Evolutionary conservation across 1,140 invertebrate genomes (phyloP).

Genomic region (Telenomus remus): DNA sequence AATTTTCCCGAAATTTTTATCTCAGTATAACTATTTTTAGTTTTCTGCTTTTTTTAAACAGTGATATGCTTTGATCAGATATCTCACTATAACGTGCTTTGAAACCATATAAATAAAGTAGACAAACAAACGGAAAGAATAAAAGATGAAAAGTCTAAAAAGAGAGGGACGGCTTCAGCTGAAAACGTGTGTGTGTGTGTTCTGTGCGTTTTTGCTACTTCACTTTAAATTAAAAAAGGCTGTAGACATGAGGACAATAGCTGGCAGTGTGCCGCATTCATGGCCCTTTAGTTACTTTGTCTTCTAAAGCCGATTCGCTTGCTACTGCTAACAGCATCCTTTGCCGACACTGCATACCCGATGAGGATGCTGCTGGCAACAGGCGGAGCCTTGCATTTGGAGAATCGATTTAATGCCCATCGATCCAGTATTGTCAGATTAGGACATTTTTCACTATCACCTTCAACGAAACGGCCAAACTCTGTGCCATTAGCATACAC

Average conservation of each 20-base stretch:
- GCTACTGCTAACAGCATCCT: slow-evolving; percentile 53
- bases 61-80: too few species aligned
- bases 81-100: too few species aligned
- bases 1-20: too few species aligned
- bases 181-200: slow-evolving; percentile 62
- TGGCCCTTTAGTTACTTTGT: slow-evolving; percentile 60
- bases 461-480: slow-evolving; percentile 41
- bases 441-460: slow-evolving; percentile 51
- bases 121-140: too few species aligned
- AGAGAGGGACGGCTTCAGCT: slow-evolving; percentile 58
- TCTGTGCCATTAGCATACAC: slow-evolving; percentile 35
- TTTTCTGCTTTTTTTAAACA: too few species aligned
- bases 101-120: too few species aligned
- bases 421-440: slow-evolving; percentile 58
- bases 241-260: slow-evolving; percentile 73
- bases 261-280: slow-evolving; percentile 61
- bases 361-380: slow-evolving; percentile 55
- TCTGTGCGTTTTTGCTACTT: slow-evolving; percentile 70
- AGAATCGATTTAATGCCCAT: slow-evolving; percentile 34
- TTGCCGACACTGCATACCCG: slow-evolving; percentile 46
- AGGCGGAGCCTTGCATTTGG: slow-evolving; percentile 30
- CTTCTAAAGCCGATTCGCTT: slow-evolving; percentile 53
- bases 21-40: too few species aligned
- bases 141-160: background rate
- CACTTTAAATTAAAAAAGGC: slow-evolving; percentile 74